phyloP scores from a whole-genome alignment of 2,888 invertebrate genomes.

The Epirrhoe tristata region DNA sequence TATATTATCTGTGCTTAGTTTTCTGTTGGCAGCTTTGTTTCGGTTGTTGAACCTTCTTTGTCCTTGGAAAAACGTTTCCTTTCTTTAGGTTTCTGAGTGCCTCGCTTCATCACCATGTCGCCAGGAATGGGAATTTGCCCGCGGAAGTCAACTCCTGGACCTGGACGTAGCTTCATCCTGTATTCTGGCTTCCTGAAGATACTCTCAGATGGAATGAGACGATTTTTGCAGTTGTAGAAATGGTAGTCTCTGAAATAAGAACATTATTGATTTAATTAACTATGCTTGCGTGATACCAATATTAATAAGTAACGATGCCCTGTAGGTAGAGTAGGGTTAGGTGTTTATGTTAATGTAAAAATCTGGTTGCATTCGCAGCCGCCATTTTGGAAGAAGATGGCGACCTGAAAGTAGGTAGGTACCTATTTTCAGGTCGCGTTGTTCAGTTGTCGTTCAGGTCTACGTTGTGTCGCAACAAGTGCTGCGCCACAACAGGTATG shows the following conservation, averaged over 20 bases:
- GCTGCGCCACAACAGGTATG: too few relatives aligned
- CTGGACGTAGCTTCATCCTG: background rate
- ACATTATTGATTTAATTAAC: background rate
- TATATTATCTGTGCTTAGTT: background rate
- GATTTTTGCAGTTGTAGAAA: background rate
- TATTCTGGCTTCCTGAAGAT: background rate
- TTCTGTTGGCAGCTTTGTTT: background rate
- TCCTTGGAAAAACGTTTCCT: background rate
- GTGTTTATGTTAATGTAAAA: too few relatives aligned
- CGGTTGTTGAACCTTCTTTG: background rate
- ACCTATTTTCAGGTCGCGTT: too few relatives aligned
- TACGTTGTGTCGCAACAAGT: too few relatives aligned
- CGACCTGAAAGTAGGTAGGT: too few relatives aligned
- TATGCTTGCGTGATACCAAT: background rate
- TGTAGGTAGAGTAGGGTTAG: background rate
- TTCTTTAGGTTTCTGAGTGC: background rate
- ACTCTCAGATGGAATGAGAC: background rate
- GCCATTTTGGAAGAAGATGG: too few relatives aligned
- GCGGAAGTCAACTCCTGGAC: background rate
- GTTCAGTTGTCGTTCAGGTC: too few relatives aligned
- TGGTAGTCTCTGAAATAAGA: background rate
- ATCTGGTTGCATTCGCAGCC: too few relatives aligned
- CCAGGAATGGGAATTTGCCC: background rate
- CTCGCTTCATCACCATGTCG: background rate
- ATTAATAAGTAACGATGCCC: too few relatives aligned